A percentile compares a stretch with the other conserved stretches of the same genome.
Evolutionary conservation across 2,113 vertebrate species (phyloP).

Genomic region (Engystomops pustulosus): DNA sequence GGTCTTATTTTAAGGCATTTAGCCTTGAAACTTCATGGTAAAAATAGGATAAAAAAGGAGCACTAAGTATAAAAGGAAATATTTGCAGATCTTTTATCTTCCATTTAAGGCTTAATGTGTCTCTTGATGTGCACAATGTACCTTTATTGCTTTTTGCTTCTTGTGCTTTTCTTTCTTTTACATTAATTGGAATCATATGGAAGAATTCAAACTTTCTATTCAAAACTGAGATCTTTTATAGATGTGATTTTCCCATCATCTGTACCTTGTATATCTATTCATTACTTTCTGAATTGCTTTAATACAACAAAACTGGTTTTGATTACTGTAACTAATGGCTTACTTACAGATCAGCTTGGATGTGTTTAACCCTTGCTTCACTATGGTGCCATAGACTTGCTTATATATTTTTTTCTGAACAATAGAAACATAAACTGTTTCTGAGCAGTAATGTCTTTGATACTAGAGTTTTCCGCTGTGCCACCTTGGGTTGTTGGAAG

Average conservation of each 20-base stretch:
- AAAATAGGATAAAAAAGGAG: conserved; percentile 1
- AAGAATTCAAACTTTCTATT: conserved; percentile 8
- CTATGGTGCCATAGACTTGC: no score
- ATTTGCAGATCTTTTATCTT: conserved; percentile 21
- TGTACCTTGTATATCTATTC: neutral
- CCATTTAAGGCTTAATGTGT: neutral
- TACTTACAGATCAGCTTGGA: neutral
- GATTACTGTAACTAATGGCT: neutral
- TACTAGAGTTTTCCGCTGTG: no score
- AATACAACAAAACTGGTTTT: neutral
- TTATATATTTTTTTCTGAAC: no score
- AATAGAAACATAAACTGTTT: no score
- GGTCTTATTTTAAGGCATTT: conserved; percentile 7
- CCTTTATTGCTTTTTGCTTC: conserved; percentile 31
- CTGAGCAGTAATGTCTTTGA: no score
- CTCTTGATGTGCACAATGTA: conserved; percentile 18
- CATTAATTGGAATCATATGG: conserved; percentile 34
- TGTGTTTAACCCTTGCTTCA: neutral
- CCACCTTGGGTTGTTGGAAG: no score
- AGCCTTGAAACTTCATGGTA: neutral
- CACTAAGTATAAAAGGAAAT: conserved; percentile 2
- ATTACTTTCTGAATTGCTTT: conserved; percentile 1
- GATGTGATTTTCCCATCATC: neutral
- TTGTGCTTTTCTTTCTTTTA: conserved; percentile 29
- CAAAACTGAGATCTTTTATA: neutral